These are phyloP conservation scores for Chaunax sp. DNA, from an alignment of 2,797 vertebrate genomes.

Conservation along the genomic window DNA sequence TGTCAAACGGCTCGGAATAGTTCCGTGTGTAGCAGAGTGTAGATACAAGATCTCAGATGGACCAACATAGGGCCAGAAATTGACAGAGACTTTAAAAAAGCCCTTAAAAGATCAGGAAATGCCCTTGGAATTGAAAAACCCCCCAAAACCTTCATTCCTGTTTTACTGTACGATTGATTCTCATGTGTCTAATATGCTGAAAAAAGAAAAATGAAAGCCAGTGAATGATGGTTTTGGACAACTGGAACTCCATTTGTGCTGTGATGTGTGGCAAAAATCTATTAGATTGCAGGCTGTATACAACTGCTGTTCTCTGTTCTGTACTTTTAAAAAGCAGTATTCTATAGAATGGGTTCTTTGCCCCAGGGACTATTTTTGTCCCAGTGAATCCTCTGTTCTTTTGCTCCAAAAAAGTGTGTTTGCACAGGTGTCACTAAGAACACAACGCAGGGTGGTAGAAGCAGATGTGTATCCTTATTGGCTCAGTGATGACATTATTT, in stretches of 20 bases:
- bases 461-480: slow-evolving; percentile 25
- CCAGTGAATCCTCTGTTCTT: background rate
- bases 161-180: background rate
- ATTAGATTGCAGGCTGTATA: background rate
- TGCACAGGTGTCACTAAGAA: slow-evolving; percentile 39
- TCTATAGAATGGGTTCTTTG: background rate
- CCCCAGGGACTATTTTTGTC: slow-evolving; percentile 1
- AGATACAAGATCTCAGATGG: slow-evolving; percentile 33
- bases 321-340: background rate
- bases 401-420: slow-evolving; percentile 29
- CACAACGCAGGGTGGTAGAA: slow-evolving; percentile 16
- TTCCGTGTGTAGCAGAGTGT: slow-evolving; percentile 17
- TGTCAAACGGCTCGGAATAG: slow-evolving; percentile 65
- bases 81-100: slow-evolving; percentile 3
- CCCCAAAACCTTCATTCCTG: background rate
- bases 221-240: background rate
- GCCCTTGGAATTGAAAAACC: background rate
- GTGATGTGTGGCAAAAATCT: background rate
- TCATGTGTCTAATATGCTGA: background rate
- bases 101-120: slow-evolving; percentile 17
- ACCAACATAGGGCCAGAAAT: slow-evolving; percentile 16
- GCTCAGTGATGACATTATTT: slow-evolving; percentile 19
- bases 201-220: background rate
- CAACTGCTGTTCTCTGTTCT: slow-evolving; percentile 1
- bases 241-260: background rate